Evolutionary conservation across 2,888 invertebrate species (phyloP).

Genomic region (Alloscopus bannaensis): DNA sequence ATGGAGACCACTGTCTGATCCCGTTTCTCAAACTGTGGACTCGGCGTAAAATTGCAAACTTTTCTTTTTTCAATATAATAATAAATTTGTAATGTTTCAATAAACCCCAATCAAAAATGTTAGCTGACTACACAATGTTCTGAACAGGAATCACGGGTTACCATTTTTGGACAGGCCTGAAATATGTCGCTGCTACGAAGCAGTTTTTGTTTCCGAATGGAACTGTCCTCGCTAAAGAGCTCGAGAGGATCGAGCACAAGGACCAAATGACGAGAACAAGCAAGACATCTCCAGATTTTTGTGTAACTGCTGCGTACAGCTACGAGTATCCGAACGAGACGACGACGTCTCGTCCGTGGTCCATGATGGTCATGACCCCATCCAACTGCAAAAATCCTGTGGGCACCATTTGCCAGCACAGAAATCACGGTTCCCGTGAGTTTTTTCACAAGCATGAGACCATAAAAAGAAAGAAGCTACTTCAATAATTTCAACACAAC

Average conservation of each 20-base stretch:
- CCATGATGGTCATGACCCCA: conserved; percentile 3
- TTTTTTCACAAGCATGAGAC: too few species aligned
- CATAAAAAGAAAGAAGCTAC: not conserved
- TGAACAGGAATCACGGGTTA: not conserved
- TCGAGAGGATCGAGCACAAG: not conserved
- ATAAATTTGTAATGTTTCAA: too few species aligned
- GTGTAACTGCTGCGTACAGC: not conserved
- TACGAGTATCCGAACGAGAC: conserved; percentile 1
- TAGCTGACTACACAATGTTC: too few species aligned
- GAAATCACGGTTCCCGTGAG: not conserved
- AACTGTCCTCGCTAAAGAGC: not conserved
- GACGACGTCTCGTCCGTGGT: not conserved
- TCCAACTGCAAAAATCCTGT: conserved; percentile 5
- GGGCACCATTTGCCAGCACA: conserved; percentile 10
- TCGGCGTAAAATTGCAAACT: not conserved
- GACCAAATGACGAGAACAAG: not conserved
- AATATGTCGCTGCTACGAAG: not conserved
- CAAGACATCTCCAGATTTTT: not conserved
- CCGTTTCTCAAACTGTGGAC: conserved; percentile 6
- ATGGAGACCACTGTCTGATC: not conserved
- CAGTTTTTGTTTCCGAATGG: not conserved
- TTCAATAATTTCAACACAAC: not conserved
- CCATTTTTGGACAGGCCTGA: conserved; percentile 9
- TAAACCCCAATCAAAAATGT: too few species aligned
- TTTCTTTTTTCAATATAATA: conserved; percentile 8